Evolutionary conservation across 2,888 invertebrate genomes (phyloP), one percentile per base, ranked within the genome.

Genomic region (Chalcis sispes): DNA sequence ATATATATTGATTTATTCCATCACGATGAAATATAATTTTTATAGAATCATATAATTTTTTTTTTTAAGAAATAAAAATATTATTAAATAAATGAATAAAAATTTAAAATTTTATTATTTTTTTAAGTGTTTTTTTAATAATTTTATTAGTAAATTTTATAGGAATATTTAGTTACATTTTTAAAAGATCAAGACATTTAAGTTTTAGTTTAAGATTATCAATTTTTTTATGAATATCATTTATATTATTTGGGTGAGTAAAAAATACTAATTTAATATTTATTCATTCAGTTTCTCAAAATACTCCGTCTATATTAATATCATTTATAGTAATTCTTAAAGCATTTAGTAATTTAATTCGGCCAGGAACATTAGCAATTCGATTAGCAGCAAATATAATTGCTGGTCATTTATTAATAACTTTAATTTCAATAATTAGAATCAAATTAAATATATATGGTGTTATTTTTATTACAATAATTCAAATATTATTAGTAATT

Each of bases 281-380:
- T 86, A 90, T 91, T 0, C 93, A 94, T 84, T 88, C 94, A 90
- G 91, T 94, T 0, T 94, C 94, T 0, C 90, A 91, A 90, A 92
- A 93, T 80, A 93, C 93, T 0, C 94, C 94, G 0, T n/a, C n/a
- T n/a, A 76, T 83, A 82, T 82, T 94, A 83, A 93, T 94, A 89
- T 92, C 93, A 29, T 94, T 94, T 90, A 93, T 94, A 91, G 93
- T 94, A 7, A 86, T 93, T 89, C 94, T 94, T 91, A 94, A 94
- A 92, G 91, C 92, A 46, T 92, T 93, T 89, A 94, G 93, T 82
- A 94, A 94, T 85, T 87, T 94, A 90, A 92, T 92, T 1, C 81
- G n/a, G n/a, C n/a, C n/a, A n/a, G n/a, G n/a, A n/a, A n/a, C n/a
- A n/a, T n/a, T n/a, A n/a, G n/a, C n/a, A n/a, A n/a, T n/a, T n/a